These are phyloP conservation scores for Callipepla squamata DNA, from an alignment of 2,113 vertebrate species.

Conservation along the genomic window DNA sequence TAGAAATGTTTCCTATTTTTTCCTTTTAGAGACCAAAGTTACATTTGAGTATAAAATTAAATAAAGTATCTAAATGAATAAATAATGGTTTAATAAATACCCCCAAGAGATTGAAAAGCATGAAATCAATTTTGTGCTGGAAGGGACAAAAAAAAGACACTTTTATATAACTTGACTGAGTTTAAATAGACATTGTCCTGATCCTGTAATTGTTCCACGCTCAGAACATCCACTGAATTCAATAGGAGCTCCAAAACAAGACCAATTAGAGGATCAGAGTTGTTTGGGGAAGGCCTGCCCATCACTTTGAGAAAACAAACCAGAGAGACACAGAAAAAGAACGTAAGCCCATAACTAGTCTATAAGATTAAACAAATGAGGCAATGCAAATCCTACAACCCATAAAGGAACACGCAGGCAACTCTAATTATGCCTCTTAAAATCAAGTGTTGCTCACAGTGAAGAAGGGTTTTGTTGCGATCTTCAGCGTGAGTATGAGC, in stretches of 20 bases:
- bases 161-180: neutral
- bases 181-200: conserved; percentile 47
- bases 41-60: neutral
- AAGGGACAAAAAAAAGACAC: neutral
- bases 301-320: conserved; percentile 40
- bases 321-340: neutral
- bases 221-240: conserved; percentile 25
- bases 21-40: conserved; percentile 7
- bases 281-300: conserved; percentile 49
- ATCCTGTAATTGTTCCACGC: conserved; percentile 13
- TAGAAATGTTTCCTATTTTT: neutral
- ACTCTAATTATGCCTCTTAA: neutral
- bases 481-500: neutral
- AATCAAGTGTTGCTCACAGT: neutral
- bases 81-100: conserved; percentile 42
- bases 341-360: conserved; percentile 23
- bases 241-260: conserved; percentile 36
- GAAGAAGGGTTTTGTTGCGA: neutral
- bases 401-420: neutral
- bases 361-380: neutral
- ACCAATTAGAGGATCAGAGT: conserved; percentile 57
- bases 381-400: conserved; percentile 27
- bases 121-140: conserved; percentile 56
- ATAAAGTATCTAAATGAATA: conserved; percentile 15
- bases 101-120: conserved; percentile 26